A percentile compares a stretch with the other conserved stretches of the same genome.
Evolutionary conservation across 2,888 invertebrate genomes (phyloP).

Genomic region (Chironomus riparius): DNA sequence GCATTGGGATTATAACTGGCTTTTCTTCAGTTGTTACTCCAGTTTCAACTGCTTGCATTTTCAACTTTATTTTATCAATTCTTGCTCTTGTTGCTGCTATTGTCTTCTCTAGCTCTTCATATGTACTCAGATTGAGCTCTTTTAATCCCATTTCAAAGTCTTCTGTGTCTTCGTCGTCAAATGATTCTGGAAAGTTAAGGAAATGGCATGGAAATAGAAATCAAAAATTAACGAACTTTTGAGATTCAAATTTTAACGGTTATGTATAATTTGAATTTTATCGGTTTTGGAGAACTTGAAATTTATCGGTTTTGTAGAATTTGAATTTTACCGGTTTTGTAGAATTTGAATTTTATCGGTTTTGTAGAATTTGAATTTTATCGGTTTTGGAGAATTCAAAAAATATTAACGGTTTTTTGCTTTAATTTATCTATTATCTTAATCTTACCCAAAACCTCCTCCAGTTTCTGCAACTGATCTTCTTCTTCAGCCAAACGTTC

Average conservation of each 20-base stretch:
- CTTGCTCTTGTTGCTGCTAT: slow-evolving; percentile 31
- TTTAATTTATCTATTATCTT: too few relatives aligned
- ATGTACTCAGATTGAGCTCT: slow-evolving; percentile 51
- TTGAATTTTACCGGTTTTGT: too few relatives aligned
- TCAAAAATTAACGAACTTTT: too few relatives aligned
- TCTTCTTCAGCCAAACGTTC: slow-evolving; percentile 84
- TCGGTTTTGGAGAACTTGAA: too few relatives aligned
- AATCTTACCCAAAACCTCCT: slow-evolving; percentile 51
- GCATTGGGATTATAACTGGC: slow-evolving; percentile 34
- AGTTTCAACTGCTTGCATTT: slow-evolving; percentile 60
- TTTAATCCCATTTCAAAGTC: slow-evolving; percentile 65
- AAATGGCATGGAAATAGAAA: too few relatives aligned
- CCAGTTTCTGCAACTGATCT: slow-evolving; percentile 67
- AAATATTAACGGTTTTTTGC: too few relatives aligned
- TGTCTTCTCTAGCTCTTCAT: slow-evolving; percentile 60
- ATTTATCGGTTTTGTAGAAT: too few relatives aligned
- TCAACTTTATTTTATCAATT: slow-evolving; percentile 62
- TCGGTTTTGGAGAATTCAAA: too few relatives aligned
- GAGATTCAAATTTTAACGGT: too few relatives aligned
- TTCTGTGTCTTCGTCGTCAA: slow-evolving; percentile 63
- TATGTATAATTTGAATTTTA: too few relatives aligned
- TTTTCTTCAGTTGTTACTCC: slow-evolving; percentile 33
- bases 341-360: too few relatives aligned
- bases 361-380: too few relatives aligned
- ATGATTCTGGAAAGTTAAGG: slow-evolving; percentile 44